phyloP scores from a whole-genome alignment of 2,888 invertebrate genomes.

The Balanococcus diminutus region DNA sequence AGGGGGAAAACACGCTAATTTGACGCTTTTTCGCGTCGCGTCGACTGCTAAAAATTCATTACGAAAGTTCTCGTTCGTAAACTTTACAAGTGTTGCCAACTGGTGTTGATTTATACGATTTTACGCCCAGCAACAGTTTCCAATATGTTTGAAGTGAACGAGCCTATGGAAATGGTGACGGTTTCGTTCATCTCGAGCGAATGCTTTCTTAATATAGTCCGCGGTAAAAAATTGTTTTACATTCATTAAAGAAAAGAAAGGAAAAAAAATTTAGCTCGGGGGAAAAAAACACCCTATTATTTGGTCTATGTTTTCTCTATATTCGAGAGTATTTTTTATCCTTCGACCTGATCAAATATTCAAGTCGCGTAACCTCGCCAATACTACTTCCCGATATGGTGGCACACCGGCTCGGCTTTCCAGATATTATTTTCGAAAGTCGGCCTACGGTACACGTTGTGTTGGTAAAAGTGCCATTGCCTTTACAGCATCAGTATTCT shows the following conservation, averaged over 20 bases:
- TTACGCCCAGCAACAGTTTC: conserved; percentile 23
- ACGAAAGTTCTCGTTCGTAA: not conserved
- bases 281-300: conserved; percentile 3
- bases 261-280: not conserved
- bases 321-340: not conserved
- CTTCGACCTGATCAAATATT: conserved; percentile 47
- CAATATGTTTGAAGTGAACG: not conserved
- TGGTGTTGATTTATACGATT: conserved; percentile 22
- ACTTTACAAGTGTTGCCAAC: conserved; percentile 10
- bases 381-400: conserved; percentile 54
- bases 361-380: conserved; percentile 44
- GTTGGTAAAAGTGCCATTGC: conserved; percentile 36
- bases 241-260: not conserved
- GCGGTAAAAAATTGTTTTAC: not conserved
- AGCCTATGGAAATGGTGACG: not conserved
- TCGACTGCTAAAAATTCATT: conserved; percentile 23
- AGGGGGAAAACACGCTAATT: not conserved
- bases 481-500: conserved; percentile 40
- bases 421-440: conserved; percentile 52
- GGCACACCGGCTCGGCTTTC: conserved; percentile 41
- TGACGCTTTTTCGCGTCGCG: not conserved
- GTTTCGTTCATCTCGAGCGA: not conserved
- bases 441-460: not conserved
- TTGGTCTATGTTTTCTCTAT: conserved; percentile 22
- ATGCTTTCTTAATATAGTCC: not conserved